phyloP scores from a whole-genome alignment of 2,113 vertebrate species.

The western clawed frog (Xenopus tropicalis) region DNA sequence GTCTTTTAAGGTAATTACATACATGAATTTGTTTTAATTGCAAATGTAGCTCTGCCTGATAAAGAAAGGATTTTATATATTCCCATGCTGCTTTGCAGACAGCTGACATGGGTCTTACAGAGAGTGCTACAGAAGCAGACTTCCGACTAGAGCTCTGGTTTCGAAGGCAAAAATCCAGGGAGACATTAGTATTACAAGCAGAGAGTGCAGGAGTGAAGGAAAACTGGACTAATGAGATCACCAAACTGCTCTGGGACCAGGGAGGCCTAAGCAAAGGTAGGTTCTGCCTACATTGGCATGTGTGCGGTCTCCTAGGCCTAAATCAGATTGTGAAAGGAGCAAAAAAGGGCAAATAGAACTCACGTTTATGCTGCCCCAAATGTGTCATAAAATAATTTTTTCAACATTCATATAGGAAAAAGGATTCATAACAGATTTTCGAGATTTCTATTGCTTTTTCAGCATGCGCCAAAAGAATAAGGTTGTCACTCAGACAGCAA shows the following conservation, averaged over 20 bases:
- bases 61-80: too few species aligned
- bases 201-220: constrained; percentile 61
- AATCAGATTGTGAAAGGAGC: not conserved
- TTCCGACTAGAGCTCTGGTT: constrained; percentile 85
- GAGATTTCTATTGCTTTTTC: too few species aligned
- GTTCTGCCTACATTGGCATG: not conserved
- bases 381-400: not conserved
- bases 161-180: constrained; percentile 69
- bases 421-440: too few species aligned
- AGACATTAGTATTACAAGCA: constrained; percentile 78
- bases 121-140: constrained; percentile 75
- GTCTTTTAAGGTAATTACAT: constrained; percentile 66
- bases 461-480: too few species aligned
- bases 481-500: too few species aligned
- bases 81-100: constrained; percentile 57
- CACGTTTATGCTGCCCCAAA: not conserved
- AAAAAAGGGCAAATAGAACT: not conserved
- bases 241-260: constrained; percentile 85
- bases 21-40: too few species aligned
- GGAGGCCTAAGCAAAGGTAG: constrained; percentile 83
- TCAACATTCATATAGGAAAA: too few species aligned
- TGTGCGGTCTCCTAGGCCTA: not conserved
- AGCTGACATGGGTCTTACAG: constrained; percentile 85
- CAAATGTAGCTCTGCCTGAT: too few species aligned
- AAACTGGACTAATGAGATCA: constrained; percentile 79